Percentiles rank a stretch among this genome's conserved stretches.
phyloP scores from a whole-genome alignment of 2,797 vertebrate genomes.

The Ptychobarbus kaznakovi region DNA sequence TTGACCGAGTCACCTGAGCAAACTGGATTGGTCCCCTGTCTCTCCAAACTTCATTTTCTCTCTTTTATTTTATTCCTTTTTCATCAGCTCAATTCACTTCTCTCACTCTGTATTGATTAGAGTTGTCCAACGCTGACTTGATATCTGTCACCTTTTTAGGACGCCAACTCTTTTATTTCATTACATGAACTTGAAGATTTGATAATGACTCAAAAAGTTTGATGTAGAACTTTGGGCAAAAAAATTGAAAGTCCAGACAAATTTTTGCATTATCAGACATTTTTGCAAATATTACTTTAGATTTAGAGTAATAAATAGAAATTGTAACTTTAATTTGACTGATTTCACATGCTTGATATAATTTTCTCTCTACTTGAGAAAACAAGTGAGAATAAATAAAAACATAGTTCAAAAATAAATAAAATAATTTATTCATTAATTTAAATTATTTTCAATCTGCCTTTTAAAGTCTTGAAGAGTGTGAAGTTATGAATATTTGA shows the following conservation, averaged over 20 bases:
- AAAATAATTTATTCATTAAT: neutral
- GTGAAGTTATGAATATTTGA: neutral
- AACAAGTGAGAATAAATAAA: neutral
- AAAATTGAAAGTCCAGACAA: neutral
- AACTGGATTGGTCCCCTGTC: constrained; percentile 64
- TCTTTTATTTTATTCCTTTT: constrained; percentile 56
- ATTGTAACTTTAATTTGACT: neutral
- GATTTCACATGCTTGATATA: neutral
- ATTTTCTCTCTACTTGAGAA: neutral
- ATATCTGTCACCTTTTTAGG: constrained; percentile 37
- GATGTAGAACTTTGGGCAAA: neutral
- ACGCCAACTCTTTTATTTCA: neutral
- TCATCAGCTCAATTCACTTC: constrained; percentile 43
- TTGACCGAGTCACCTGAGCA: constrained; percentile 59
- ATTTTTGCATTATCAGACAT: neutral
- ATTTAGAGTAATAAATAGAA: neutral
- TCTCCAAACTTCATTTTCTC: constrained; percentile 62
- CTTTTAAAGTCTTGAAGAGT: neutral
- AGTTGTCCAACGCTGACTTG: constrained; percentile 50
- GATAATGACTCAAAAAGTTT: constrained; percentile 13
- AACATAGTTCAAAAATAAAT: neutral
- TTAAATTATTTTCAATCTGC: neutral
- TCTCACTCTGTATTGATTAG: constrained; percentile 62
- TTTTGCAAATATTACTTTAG: neutral
- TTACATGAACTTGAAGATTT: constrained; percentile 20